Evolutionary conservation across 2,113 vertebrate genomes (phyloP).

Genomic region (Gallinago undulata): DNA sequence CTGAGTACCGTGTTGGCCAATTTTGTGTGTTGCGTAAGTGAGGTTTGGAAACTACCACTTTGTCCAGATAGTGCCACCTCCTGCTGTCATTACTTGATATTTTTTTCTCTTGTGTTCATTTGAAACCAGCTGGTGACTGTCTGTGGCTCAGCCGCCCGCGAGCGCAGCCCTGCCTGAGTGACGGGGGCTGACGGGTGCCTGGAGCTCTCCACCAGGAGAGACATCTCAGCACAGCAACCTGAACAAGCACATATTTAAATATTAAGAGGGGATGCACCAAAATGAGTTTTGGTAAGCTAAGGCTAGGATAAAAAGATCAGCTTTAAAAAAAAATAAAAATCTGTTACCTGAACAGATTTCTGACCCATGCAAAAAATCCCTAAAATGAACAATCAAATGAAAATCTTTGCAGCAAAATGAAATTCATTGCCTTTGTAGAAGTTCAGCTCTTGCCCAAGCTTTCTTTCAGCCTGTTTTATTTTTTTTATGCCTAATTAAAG

Average conservation of each 20-base stretch:
- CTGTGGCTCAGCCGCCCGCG: background rate
- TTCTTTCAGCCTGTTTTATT: background rate
- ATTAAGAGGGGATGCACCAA: background rate
- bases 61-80: background rate
- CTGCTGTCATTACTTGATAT: background rate
- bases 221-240: background rate
- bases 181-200: background rate
- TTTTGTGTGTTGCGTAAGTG: background rate
- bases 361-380: background rate
- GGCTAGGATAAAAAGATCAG: background rate
- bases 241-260: background rate
- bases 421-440: background rate
- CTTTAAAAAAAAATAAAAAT: background rate
- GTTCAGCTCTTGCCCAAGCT: background rate
- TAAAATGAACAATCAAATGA: background rate
- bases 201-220: background rate
- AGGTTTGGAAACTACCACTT: background rate
- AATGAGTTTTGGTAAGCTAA: background rate
- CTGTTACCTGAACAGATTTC: background rate
- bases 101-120: background rate
- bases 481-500: background rate
- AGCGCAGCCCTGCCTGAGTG: background rate
- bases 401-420: background rate
- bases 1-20: background rate
- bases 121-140: background rate